phyloP scores from a whole-genome alignment of 1,140 invertebrate genomes.

The Hypsibius dujardini region DNA sequence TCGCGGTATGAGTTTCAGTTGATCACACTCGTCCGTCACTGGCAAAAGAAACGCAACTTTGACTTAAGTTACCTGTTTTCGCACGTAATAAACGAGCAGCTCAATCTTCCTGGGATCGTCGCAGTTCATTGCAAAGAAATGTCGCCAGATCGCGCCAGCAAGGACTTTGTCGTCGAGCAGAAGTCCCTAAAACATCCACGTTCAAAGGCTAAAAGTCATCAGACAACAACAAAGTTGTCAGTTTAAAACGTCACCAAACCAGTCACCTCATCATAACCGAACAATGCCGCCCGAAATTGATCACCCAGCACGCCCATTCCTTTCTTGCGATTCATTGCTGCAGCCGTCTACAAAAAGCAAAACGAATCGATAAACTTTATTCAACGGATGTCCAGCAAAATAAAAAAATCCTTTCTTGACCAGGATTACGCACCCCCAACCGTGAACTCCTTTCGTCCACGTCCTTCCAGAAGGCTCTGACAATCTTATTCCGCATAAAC shows the following conservation, averaged over 20 bases:
- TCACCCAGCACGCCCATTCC: background rate
- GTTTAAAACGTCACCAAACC: background rate
- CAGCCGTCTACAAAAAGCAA: background rate
- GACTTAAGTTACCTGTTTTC: background rate
- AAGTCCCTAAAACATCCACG: background rate
- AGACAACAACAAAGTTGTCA: background rate
- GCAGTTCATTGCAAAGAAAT: slow-evolving; percentile 15
- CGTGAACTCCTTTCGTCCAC: background rate
- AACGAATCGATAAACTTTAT: background rate
- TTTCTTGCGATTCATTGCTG: background rate
- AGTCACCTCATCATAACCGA: slow-evolving; percentile 10
- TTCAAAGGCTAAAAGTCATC: background rate
- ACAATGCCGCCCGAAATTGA: background rate
- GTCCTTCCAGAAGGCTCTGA: background rate
- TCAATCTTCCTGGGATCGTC: background rate
- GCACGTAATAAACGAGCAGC: slow-evolving; percentile 13
- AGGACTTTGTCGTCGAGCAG: background rate
- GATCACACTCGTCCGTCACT: too few relatives aligned
- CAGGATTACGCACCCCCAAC: background rate
- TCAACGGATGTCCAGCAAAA: background rate
- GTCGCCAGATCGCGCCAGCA: background rate
- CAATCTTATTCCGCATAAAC: background rate
- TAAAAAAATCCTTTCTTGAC: background rate
- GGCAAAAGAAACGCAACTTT: background rate
- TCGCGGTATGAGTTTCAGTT: background rate